Evolutionary conservation across 1,140 invertebrate genomes (phyloP).

Genomic region (Drosophila fuyamai): DNA sequence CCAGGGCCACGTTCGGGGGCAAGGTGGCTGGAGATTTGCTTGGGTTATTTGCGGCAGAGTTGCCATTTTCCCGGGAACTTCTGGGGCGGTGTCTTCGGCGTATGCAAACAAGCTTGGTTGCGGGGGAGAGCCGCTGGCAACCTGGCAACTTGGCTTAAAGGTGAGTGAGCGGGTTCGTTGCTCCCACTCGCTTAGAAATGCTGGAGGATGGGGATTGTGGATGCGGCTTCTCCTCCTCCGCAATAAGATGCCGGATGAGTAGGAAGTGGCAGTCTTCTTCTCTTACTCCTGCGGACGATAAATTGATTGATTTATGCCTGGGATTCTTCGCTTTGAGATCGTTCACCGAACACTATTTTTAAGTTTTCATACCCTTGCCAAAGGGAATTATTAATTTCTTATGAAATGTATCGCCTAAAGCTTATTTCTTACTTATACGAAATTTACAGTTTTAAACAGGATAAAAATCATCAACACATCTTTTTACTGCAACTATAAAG

Average conservation of each 20-base stretch:
- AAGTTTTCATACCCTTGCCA: not conserved
- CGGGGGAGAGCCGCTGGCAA: conserved; percentile 36
- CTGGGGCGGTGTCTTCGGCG: conserved; percentile 36
- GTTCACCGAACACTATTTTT: conserved; percentile 22
- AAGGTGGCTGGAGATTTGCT: conserved; percentile 27
- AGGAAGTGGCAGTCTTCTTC: conserved; percentile 45
- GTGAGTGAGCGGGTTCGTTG: conserved; percentile 65
- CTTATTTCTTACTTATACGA: too few relatives aligned
- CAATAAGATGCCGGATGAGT: conserved; percentile 22
- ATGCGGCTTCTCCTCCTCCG: conserved; percentile 3
- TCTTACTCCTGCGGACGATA: conserved; percentile 51
- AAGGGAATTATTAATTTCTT: too few relatives aligned
- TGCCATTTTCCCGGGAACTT: conserved; percentile 47
- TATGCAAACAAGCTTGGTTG: conserved; percentile 56
- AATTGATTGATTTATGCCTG: conserved; percentile 80
- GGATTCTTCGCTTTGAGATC: conserved; percentile 50
- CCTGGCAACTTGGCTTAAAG: conserved; percentile 34
- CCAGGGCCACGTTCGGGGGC: conserved; percentile 5
- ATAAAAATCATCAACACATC: too few relatives aligned
- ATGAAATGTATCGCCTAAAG: too few relatives aligned
- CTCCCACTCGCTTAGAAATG: conserved; percentile 23
- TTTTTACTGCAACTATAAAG: too few relatives aligned
- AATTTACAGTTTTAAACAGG: too few relatives aligned
- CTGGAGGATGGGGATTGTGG: not conserved
- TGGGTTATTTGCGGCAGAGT: conserved; percentile 58